phyloP scores from a whole-genome alignment of 1,140 invertebrate species.

The Babylonia areolata region DNA sequence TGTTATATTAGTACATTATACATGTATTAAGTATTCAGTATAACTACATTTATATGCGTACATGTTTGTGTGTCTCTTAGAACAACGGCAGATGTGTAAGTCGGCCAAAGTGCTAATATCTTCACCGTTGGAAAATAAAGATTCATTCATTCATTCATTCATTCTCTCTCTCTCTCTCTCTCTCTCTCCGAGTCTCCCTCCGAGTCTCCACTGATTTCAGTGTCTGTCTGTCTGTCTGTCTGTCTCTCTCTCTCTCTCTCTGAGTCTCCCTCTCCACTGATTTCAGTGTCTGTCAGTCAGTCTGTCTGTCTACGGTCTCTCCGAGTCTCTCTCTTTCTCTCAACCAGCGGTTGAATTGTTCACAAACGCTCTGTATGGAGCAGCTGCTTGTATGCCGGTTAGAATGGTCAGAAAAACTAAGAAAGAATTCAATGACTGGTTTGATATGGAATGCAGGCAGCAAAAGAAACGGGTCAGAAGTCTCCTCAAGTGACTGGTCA shows the following conservation, averaged over 20 bases:
- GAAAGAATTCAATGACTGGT: background rate
- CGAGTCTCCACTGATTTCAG: background rate
- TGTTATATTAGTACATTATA: too few relatives aligned
- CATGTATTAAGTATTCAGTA: too few relatives aligned
- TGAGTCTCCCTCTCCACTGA: background rate
- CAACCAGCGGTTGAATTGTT: background rate
- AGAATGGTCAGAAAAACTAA: background rate
- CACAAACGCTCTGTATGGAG: too few relatives aligned
- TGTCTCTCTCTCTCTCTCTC: conserved; percentile 14
- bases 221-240: background rate
- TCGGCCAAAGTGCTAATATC: too few relatives aligned
- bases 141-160: background rate
- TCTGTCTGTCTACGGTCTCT: background rate
- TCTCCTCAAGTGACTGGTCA: too few relatives aligned
- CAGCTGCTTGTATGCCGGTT: background rate
- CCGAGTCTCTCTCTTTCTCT: background rate
- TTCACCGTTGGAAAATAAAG: background rate
- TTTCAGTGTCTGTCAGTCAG: background rate
- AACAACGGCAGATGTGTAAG: too few relatives aligned
- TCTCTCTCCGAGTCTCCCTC: conserved; percentile 9
- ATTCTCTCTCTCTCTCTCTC: background rate
- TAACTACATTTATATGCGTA: too few relatives aligned
- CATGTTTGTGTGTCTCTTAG: too few relatives aligned
- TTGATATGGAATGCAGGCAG: background rate
- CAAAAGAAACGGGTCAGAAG: background rate